Evolutionary conservation across 2,888 invertebrate genomes (phyloP), one percentile per base, ranked within the genome.

Genomic region (Cartodere bifasciata): DNA sequence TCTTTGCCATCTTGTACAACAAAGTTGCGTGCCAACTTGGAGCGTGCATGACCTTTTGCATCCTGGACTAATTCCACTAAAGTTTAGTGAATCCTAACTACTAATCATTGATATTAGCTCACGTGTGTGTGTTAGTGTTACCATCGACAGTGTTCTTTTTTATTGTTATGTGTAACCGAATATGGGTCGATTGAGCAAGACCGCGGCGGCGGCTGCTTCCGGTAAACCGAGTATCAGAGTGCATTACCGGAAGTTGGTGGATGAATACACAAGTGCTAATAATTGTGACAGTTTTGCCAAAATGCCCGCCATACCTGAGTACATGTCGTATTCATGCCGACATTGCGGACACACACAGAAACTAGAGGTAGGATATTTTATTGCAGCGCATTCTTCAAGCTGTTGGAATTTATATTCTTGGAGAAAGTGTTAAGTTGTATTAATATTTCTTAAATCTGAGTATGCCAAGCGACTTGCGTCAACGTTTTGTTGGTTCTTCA

Each of bases 281-380:
- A 34, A 46, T 42, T 43, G 48, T 35, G 51, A 52, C 38, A 46
- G 43, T 41, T 39, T 52, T 50, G 38, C 58, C 53, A 61, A 58
- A 50, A 60, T 63, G 56, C 66, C 68, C 22, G 58, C 63, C 15
- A 49, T 68, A 35, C 66, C 68, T 42, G 68, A 70, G 46, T 68
- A 67, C 50, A 56, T 70, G 50, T 68, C 69, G 32, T 70, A 70
- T 51, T 69, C 68, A 45, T 71, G 71, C 54, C 65, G 66, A 48
- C 67, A 67, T 46, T 71, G 71, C 46, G 70, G 71, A 36, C 70
- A 70, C 54, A 65, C 64, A 48, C 70, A 70, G 50, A 67, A 68
- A 49, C 50, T 70, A 39, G 63, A 69, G 67, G 70, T 69, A 60
- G 58, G 55, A n/a, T n/a, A n/a, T n/a, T n/a, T n/a, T n/a, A n/a